Percentiles rank a stretch among this genome's conserved stretches.
phyloP scores from a whole-genome alignment of 2,888 invertebrate species.

The Nemotelus nigrinus region DNA sequence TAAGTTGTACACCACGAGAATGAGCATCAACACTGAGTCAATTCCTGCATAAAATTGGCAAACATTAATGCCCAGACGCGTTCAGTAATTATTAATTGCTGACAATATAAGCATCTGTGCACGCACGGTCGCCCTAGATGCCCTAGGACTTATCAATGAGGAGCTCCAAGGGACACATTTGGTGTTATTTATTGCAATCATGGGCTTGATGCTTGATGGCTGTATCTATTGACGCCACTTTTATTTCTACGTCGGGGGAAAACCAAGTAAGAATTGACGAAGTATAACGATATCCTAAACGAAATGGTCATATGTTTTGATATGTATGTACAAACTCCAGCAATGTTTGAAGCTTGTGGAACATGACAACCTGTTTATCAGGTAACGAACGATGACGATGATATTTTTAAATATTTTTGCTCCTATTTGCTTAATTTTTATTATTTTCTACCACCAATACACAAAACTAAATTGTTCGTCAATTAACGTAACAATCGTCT shows the following conservation, averaged over 20 bases:
- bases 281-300: slow-evolving; percentile 48
- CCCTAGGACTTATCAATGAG: slow-evolving; percentile 45
- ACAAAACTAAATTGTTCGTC: not conserved
- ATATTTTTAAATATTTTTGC: too few relatives aligned
- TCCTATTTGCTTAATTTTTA: too few relatives aligned
- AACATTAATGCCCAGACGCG: slow-evolving; percentile 47
- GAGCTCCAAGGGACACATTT: slow-evolving; percentile 46
- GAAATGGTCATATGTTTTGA: slow-evolving; percentile 48
- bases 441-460: slow-evolving; percentile 5
- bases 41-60: slow-evolving; percentile 44
- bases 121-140: slow-evolving; percentile 49
- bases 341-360: not conserved
- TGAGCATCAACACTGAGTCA: slow-evolving; percentile 49
- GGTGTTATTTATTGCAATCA: slow-evolving; percentile 43
- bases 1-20: slow-evolving; percentile 47
- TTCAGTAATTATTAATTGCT: slow-evolving; percentile 47
- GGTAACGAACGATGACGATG: slow-evolving; percentile 6
- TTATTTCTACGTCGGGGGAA: slow-evolving; percentile 46
- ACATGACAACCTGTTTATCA: not conserved
- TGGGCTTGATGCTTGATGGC: slow-evolving; percentile 50
- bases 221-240: slow-evolving; percentile 48
- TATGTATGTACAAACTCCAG: slow-evolving; percentile 13
- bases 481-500: too few relatives aligned
- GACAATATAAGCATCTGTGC: slow-evolving; percentile 47
- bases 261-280: slow-evolving; percentile 45